These are phyloP conservation scores for Campoletis sonorensis DNA, from an alignment of 1,140 invertebrate species.

Conservation along the genomic window DNA sequence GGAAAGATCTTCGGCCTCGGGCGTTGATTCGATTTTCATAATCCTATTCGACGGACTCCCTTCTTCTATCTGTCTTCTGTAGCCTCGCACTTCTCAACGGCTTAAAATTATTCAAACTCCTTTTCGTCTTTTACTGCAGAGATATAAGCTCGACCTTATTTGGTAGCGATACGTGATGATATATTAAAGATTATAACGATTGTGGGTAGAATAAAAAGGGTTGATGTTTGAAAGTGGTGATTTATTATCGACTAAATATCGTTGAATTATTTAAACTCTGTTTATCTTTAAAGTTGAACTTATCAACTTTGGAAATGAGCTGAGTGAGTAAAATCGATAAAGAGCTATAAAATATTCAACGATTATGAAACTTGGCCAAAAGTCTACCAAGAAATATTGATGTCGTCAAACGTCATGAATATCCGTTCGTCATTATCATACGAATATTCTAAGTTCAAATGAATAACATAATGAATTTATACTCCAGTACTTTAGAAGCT, in stretches of 20 bases:
- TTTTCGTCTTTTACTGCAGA: background rate
- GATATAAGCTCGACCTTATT: constrained; percentile 26
- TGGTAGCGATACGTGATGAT: background rate
- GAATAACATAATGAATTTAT: too few relatives aligned
- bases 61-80: background rate
- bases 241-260: background rate
- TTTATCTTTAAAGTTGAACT: background rate
- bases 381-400: too few relatives aligned
- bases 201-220: background rate
- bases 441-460: too few relatives aligned
- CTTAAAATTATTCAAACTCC: constrained; percentile 30
- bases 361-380: too few relatives aligned
- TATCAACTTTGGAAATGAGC: too few relatives aligned
- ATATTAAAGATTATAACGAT: constrained; percentile 10
- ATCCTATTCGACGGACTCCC: constrained; percentile 23
- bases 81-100: background rate
- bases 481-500: too few relatives aligned
- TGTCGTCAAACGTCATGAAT: too few relatives aligned
- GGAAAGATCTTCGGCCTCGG: constrained; percentile 20
- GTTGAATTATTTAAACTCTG: background rate
- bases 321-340: too few relatives aligned
- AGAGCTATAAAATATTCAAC: too few relatives aligned
- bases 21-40: constrained; percentile 43
- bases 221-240: background rate
- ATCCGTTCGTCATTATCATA: too few relatives aligned